Base-by-base conservation (phyloP, 2,113 vertebrate species). In the Pithys albifrons region DNA sequence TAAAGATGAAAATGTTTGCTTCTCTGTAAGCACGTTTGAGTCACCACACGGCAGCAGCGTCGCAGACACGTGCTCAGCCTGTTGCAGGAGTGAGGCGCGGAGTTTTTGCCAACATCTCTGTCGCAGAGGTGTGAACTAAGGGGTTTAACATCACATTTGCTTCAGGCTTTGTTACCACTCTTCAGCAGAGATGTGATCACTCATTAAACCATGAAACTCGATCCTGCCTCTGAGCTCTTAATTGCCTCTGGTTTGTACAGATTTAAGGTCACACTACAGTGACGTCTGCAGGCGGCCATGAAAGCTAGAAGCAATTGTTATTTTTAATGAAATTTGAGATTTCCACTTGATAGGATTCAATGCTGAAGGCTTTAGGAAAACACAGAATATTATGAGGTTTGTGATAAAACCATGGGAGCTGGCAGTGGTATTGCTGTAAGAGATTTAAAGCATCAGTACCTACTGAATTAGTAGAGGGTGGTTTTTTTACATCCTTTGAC, bases 241-340 rank as follows among this genome's bases (percentile, higher is more conserved):
- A 95, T 94, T 96, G 83, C 83, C n/a, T 93, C 83, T 93, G 86
- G 57, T 87, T 96, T 89, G 86, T 61, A 28, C 61, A 75, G 80
- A 84, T 94, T 92, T 89, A 85, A 85, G 80, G 95, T 96, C 91
- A 96, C 83, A 62, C 69, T 88, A 92, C 61, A 78, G 25, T 93
- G 83, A 91, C 0, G 73, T 87, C 85, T 91, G 73, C 91, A 93
- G 73, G 73, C 7, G 0, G 58, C 92, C 93, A 70, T 94, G 88
- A 87, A 96, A 87, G 70, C 86, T 84, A 87, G 79, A 84, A 86
- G 80, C 73, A 85, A 81, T 89, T 92, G 84, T 80, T 81, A 67
- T 81, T 97, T 97, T 91, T 93, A 94, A 94, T 96, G 93, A 89
- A 94, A 92, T 92, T 49, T 89, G 76, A 93, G 92, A 76, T 94